phyloP scores from a whole-genome alignment of 2,113 vertebrate genomes.

The Gracilinanus agilis region DNA sequence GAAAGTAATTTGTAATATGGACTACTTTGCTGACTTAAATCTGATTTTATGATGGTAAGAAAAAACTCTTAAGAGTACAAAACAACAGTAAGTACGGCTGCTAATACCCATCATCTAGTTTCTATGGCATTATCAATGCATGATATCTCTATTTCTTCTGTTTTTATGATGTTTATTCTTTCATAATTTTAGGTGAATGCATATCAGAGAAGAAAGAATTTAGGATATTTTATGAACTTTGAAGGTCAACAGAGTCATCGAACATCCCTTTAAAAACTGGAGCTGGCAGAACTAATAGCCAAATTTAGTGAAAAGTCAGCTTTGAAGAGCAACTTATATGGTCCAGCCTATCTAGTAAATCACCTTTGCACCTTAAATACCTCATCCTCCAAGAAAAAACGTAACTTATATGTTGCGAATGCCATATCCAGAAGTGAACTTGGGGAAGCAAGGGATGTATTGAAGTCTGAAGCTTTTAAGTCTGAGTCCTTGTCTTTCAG shows the following conservation, averaged over 20 bases:
- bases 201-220: not conserved
- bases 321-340: not conserved
- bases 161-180: too few relatives aligned
- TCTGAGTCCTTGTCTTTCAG: not conserved
- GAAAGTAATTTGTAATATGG: conserved; percentile 69
- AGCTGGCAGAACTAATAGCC: not conserved
- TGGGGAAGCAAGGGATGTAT: not conserved
- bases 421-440: not conserved
- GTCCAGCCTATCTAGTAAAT: not conserved
- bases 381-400: not conserved
- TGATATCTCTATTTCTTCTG: not conserved
- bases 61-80: conserved; percentile 71
- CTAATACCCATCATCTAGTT: not conserved
- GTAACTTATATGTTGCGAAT: not conserved
- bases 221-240: not conserved
- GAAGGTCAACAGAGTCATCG: not conserved
- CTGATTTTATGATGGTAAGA: conserved; percentile 79
- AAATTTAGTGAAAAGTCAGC: not conserved
- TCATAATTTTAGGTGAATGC: not conserved
- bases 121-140: not conserved
- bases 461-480: not conserved
- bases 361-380: not conserved
- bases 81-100: conserved; percentile 25
- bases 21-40: conserved; percentile 65
- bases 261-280: not conserved